Conservation (phyloP, 1,140 invertebrate species). For the Neelides sp. region DNA sequence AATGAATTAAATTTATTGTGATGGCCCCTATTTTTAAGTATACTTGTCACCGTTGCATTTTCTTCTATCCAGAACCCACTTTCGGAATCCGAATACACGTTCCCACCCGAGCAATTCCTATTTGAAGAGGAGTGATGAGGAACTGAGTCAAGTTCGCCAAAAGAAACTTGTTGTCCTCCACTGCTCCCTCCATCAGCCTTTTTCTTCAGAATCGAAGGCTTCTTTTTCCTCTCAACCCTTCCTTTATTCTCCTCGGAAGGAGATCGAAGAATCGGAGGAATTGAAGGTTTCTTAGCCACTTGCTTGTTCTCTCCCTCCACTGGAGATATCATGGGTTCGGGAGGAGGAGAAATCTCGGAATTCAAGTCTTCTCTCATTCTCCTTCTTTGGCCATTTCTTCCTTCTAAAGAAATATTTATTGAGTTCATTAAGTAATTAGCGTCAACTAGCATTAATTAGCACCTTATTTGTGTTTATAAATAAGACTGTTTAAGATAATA, state of each 20-base stretch:
- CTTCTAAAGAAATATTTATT: background rate
- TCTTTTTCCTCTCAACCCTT: constrained; percentile 3
- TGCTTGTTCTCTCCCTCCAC: background rate
- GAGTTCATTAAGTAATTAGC: background rate
- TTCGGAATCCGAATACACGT: constrained; percentile 22
- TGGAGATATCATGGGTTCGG: background rate
- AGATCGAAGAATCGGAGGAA: constrained; percentile 17
- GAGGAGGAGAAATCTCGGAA: background rate
- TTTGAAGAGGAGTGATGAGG: constrained; percentile 3
- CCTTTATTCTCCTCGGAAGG: background rate
- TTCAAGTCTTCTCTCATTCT: constrained; percentile 1
- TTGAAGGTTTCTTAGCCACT: constrained; percentile 18
- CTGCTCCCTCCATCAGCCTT: constrained; percentile 14
- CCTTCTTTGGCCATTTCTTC: background rate
- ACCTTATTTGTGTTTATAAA: background rate
- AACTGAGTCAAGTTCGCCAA: constrained; percentile 4
- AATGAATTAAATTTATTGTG: background rate
- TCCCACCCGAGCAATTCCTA: constrained; percentile 24
- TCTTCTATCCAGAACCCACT: constrained; percentile 27
- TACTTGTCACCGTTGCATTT: background rate
- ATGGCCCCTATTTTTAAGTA: constrained; percentile 6
- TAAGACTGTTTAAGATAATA: background rate
- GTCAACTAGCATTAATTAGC: background rate
- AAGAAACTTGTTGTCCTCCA: constrained; percentile 15
- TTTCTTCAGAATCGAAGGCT: constrained; percentile 26